Base-by-base conservation (phyloP, 2,888 invertebrate species). In the Rugalucina vietnamica region DNA sequence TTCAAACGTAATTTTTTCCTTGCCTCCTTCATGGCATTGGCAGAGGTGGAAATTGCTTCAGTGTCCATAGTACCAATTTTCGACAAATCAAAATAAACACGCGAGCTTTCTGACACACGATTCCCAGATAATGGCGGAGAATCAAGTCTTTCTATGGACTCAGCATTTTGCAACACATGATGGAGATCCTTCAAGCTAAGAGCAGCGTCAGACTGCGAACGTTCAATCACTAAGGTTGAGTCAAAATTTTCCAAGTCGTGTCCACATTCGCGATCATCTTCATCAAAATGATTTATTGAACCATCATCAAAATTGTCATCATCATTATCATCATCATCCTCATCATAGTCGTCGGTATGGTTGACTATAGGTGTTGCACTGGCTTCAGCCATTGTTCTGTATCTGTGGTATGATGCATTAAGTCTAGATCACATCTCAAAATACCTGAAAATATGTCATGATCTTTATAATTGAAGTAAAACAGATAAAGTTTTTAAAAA, bases 51-150 rank as follows among this genome's bases (percentile, higher is more conserved):
- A 78, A 27, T 76, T 1, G 86, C 81, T 43, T 91, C 89, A 39
- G 85, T 84, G 71, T 91, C 87, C 69, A 79, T 81, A 24, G 85
- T 89, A 39, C 93, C 93, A 18, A 93, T 91, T 72, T 92, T 93
- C 0, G 94, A 94, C 36, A 95, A 86, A 87, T 95, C 95, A 86
- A 94, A 93, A 87, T 94, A 95, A 21, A 94, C 94, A 72, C 91
- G 90, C 27, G 94, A 93, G 84, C 94, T 94, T 85, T 94, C 94
- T 0, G 94, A 94, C 10, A 94, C 92, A 49, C 91, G 90, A 27
- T 87, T 86, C 12, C 83, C 88, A 18, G 81, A 76, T 32, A 84
- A 43, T 2, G 82, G 86, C 18, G 75, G 71, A 3, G 72, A 74
- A 74, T 81, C 81, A 49, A 79, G 79, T 29, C 79, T 82, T 34